Conservation (phyloP, 2,797 vertebrate genomes). For the Mergus octosetaceus region DNA sequence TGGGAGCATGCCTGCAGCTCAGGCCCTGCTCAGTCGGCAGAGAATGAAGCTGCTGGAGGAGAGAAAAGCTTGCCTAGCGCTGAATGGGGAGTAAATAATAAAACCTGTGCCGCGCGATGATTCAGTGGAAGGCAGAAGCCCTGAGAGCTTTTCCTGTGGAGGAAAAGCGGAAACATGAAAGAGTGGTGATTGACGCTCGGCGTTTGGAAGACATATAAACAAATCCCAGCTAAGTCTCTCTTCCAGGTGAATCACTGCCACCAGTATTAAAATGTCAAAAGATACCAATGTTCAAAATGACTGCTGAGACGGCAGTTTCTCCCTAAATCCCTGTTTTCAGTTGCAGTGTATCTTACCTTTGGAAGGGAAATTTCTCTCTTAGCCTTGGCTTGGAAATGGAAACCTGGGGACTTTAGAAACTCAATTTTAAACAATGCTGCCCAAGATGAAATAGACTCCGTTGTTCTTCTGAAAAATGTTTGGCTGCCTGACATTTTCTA, state of each 20-base stretch:
- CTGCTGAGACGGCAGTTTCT: conserved; percentile 29
- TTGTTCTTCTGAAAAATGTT: conserved; percentile 33
- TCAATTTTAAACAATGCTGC: conserved; percentile 43
- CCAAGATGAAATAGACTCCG: conserved; percentile 22
- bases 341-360: not conserved
- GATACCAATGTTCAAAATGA: conserved; percentile 21
- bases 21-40: not conserved
- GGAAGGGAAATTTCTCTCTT: conserved; percentile 30
- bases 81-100: not conserved
- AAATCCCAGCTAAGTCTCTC: conserved; percentile 52
- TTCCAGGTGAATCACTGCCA: conserved; percentile 29
- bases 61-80: not conserved
- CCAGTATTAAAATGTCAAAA: conserved; percentile 41
- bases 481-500: conserved; percentile 40
- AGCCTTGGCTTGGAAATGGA: conserved; percentile 43
- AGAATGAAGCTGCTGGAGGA: not conserved
- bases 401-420: conserved; percentile 2
- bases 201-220: conserved; percentile 30
- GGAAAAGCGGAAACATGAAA: not conserved
- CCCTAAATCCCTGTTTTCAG: conserved; percentile 7
- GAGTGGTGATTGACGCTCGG: not conserved
- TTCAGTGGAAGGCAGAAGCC: not conserved
- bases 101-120: not conserved
- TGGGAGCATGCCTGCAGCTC: not conserved
- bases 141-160: not conserved